Percentiles rank a stretch among this genome's conserved stretches.
Evolutionary conservation across 2,888 invertebrate species (phyloP).

Genomic region (Aspidiotus rigidus): DNA sequence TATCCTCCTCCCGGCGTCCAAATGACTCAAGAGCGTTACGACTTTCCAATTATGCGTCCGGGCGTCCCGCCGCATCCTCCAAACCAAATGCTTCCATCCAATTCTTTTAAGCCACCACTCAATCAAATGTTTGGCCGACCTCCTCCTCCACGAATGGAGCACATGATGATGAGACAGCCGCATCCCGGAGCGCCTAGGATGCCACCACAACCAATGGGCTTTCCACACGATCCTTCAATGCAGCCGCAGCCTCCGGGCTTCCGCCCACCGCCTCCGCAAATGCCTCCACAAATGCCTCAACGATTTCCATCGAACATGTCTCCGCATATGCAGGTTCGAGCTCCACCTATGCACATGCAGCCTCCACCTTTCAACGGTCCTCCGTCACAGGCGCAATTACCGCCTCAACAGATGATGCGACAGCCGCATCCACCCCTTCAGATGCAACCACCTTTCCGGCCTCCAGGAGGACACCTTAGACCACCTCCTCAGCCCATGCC

Average conservation of each 20-base stretch:
- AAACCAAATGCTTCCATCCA: not conserved
- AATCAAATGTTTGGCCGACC: not conserved
- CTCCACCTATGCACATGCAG: not conserved
- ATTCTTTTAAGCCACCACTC: not conserved
- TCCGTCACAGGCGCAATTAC: not conserved
- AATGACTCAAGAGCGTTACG: constrained; percentile 26
- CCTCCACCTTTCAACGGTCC: constrained; percentile 12
- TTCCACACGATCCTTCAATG: not conserved
- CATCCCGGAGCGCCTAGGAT: not conserved
- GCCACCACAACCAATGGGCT: not conserved
- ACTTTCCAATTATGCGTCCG: constrained; percentile 17
- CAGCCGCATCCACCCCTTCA: not conserved
- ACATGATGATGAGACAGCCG: not conserved
- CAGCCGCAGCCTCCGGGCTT: not conserved
- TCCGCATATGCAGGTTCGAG: not conserved
- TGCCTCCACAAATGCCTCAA: constrained; percentile 2
- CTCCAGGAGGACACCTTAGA: no score
- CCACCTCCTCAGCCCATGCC: constrained; percentile 3
- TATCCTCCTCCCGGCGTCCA: constrained; percentile 15
- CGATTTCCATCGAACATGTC: constrained; percentile 6
- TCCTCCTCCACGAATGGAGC: not conserved
- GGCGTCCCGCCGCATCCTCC: not conserved
- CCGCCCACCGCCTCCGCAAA: not conserved
- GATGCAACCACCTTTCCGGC: not conserved
- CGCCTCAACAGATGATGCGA: constrained; percentile 2